phyloP scores from a whole-genome alignment of 2,797 vertebrate genomes.

The Lagorchestes hirsutus region DNA sequence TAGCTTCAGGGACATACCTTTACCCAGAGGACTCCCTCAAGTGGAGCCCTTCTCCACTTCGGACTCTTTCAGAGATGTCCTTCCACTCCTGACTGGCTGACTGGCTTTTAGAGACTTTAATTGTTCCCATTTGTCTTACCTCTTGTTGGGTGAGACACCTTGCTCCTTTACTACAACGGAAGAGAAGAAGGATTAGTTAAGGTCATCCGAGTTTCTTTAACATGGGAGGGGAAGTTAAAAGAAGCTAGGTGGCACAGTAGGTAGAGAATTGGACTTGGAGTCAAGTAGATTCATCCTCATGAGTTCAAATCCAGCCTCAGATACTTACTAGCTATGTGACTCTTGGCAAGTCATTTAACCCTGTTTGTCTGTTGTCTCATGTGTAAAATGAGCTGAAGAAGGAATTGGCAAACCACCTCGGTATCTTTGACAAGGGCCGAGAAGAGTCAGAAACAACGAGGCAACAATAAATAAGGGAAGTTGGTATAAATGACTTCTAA shows the following conservation, averaged over 20 bases:
- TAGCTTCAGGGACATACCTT: neutral
- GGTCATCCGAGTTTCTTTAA: neutral
- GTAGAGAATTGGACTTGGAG: neutral
- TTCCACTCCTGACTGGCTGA: neutral
- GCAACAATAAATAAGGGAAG: neutral
- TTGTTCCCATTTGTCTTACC: neutral
- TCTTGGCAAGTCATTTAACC: neutral
- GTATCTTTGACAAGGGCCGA: neutral
- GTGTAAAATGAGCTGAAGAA: neutral
- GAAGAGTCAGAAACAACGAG: neutral
- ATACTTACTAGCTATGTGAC: neutral
- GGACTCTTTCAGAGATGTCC: neutral
- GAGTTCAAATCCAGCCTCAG: neutral
- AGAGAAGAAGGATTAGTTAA: neutral
- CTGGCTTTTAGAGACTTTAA: neutral
- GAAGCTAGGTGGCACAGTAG: neutral
- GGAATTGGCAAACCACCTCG: neutral
- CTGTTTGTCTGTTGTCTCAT: neutral
- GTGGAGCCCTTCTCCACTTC: too few species aligned
- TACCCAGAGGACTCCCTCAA: neutral
- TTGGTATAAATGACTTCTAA: neutral
- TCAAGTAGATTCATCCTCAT: neutral
- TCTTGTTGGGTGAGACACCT: neutral
- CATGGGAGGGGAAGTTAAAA: neutral
- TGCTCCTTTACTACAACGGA: neutral